Percentiles rank a stretch among this genome's conserved stretches.
phyloP scores from a whole-genome alignment of 92 coral and sea anemone species.

The Phenganax stokvisi region DNA sequence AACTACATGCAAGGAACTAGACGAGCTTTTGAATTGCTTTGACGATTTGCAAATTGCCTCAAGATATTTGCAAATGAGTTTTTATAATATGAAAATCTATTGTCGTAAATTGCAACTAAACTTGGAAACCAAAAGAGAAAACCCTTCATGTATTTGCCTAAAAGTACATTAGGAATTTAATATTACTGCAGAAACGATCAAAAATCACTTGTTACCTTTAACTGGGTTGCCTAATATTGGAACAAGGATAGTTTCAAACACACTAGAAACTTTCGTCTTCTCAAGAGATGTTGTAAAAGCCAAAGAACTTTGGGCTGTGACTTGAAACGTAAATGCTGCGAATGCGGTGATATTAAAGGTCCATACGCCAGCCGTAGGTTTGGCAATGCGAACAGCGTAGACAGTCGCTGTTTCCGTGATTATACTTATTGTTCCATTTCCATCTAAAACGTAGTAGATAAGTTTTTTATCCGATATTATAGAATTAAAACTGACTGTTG shows the following conservation, averaged over 20 bases:
- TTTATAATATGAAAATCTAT: too few species aligned
- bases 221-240: conserved; percentile 51
- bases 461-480: too few species aligned
- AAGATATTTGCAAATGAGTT: too few species aligned
- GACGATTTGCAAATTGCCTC: too few species aligned
- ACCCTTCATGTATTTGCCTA: too few species aligned
- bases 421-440: not conserved
- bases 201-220: conserved; percentile 41
- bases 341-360: not conserved
- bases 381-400: conserved; percentile 9
- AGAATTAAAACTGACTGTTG: too few species aligned
- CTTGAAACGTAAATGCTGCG: conserved; percentile 12
- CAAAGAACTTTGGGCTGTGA: conserved; percentile 21
- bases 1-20: too few species aligned
- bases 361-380: conserved; percentile 8
- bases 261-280: not conserved
- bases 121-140: too few species aligned
- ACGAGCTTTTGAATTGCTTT: too few species aligned
- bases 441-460: not conserved
- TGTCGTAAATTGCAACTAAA: too few species aligned
- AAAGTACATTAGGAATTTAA: too few species aligned
- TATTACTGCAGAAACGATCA: not conserved
- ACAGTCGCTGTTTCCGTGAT: not conserved
- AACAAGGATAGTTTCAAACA: conserved; percentile 18
- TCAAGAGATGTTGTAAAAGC: conserved; percentile 17